phyloP scores from a whole-genome alignment of 2,888 invertebrate species.

The Glaucopsyche alexis region DNA sequence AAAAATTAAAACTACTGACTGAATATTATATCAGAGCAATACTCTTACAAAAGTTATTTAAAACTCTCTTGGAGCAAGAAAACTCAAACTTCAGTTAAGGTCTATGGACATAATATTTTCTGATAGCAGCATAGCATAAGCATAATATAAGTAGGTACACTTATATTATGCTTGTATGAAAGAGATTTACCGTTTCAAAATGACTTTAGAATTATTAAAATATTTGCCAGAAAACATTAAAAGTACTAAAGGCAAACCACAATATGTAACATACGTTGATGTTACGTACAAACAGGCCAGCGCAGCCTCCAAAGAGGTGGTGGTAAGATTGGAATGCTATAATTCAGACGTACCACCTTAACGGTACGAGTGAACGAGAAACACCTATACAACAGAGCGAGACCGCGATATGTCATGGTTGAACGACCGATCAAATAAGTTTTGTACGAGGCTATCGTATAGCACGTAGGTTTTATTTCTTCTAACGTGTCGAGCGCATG shows the following conservation, averaged over 20 bases:
- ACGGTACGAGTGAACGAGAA: constrained; percentile 70
- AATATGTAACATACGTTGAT: constrained; percentile 50
- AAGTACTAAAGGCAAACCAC: constrained; percentile 53
- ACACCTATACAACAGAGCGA: constrained; percentile 50
- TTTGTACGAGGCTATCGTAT: constrained; percentile 72
- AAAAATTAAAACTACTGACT: too few species aligned
- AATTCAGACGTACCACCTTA: constrained; percentile 76
- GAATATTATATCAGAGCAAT: too few species aligned
- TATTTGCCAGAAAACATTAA: too few species aligned
- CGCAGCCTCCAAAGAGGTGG: constrained; percentile 71
- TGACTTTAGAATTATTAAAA: too few species aligned
- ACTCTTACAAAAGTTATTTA: too few species aligned
- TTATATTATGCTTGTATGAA: too few species aligned
- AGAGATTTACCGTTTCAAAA: too few species aligned
- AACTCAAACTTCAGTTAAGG: too few species aligned
- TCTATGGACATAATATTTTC: too few species aligned
- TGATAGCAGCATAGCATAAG: too few species aligned
- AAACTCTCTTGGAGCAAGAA: too few species aligned
- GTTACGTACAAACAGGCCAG: constrained; percentile 48
- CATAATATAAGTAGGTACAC: too few species aligned
- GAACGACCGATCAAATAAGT: constrained; percentile 80
- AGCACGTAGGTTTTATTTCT: constrained; percentile 71
- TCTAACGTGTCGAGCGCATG: constrained; percentile 66
- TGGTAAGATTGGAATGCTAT: constrained; percentile 77
- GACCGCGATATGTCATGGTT: constrained; percentile 66